Evolutionary conservation across 1,140 invertebrate genomes (phyloP).

Genomic region (Coenobita brevimanus): DNA sequence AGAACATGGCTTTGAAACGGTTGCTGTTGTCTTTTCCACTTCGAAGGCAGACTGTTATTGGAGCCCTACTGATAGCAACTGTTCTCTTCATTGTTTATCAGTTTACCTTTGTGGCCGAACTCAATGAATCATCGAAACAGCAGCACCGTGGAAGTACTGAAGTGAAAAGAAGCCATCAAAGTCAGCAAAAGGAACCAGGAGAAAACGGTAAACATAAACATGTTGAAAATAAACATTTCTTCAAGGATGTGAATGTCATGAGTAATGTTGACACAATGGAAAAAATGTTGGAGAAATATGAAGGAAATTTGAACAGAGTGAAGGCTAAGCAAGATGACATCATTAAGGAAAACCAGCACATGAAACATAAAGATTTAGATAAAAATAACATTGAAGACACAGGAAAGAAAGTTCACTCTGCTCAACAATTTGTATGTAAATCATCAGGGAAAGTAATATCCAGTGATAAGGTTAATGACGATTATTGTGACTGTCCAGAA

Average conservation of each 20-base stretch:
- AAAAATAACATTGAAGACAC: background rate
- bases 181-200: background rate
- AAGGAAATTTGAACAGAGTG: background rate
- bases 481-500: constrained; percentile 71
- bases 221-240: background rate
- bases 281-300: no score
- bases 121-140: constrained; percentile 21
- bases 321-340: background rate
- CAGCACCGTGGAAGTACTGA: background rate
- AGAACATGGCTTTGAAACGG: constrained; percentile 18
- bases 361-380: background rate
- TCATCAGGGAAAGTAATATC: constrained; percentile 58
- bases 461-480: constrained; percentile 68
- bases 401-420: background rate
- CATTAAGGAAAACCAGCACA: background rate
- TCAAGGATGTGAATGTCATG: background rate
- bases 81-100: constrained; percentile 53
- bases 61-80: constrained; percentile 19
- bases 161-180: background rate
- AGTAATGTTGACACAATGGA: background rate
- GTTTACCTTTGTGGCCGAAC: constrained; percentile 46
- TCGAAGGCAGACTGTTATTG: constrained; percentile 43
- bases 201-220: background rate
- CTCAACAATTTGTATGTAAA: constrained; percentile 43
- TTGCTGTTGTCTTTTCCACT: constrained; percentile 29